Evolutionary conservation across 2,113 vertebrate species (phyloP), one percentile per base, ranked within the genome.

Genomic region (Chlamydotis undulata): DNA sequence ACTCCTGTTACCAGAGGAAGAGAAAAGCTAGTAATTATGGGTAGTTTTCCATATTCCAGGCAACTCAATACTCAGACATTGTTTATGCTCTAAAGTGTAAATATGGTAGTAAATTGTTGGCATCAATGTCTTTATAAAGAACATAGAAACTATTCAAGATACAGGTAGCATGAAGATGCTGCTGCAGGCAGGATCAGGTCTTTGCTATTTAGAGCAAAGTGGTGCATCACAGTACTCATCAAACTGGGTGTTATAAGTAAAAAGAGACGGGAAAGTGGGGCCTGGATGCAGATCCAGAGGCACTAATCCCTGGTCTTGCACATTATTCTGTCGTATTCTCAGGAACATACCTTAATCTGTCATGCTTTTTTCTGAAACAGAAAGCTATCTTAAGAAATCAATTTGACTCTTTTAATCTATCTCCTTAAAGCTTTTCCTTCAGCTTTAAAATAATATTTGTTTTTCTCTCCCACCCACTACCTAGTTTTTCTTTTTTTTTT

Each of bases 141-240:
- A 33, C 28, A 23, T 0, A 2, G n/a, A 76, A 73, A 45, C 4
- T 0, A 3, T 60, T 75, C 49, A 59, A 19, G 71, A 10, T 49
- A 31, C 19, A 73, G 39, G 8, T 26, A 21, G 13, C 19, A 7
- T 22, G 31, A 67, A 69, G 61, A 21, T 52, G 49, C 70, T 93
- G 78, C 90, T 79, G 33, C 35, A 79, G 45, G 61, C 29, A 47
- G 61, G 63, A 50, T 33, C 53, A 37, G 37, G 41, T 39, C 3
- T 0, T 39, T 61, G 37, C 24, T 79, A 3, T 80, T 90, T 80
- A 39, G n/a, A 56, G 23, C 50, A 80, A 69, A 87, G 23, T 49
- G 56, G 47, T 10, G 7, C 11, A 49, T 7, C 26, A 33, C 18
- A 60, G 8, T 24, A 7, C 28, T 74, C 65, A 64, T 25, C 56